A percentile compares a stretch with the other conserved stretches of the same genome.
Evolutionary conservation across 2,113 vertebrate species (phyloP).

Genomic region (Crypturellus undulatus): DNA sequence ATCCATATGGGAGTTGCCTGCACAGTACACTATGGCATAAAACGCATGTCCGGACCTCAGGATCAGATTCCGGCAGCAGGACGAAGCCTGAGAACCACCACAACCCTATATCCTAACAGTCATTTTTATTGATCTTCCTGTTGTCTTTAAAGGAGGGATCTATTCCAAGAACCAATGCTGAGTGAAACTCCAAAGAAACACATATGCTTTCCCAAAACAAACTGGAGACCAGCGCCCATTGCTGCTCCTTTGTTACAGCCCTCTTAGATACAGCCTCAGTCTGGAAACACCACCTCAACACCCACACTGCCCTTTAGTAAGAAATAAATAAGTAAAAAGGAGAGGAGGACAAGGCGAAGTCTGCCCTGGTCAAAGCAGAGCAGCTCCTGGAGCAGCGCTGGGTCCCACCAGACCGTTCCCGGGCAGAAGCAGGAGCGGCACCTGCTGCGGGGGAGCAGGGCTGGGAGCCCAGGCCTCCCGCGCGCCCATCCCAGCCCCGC

Average conservation of each 20-base stretch:
- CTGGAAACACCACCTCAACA: slow-evolving; percentile 67
- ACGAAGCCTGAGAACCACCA: not conserved
- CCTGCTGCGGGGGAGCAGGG: not conserved
- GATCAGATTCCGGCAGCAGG: not conserved
- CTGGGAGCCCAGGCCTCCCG: no score
- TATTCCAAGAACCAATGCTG: slow-evolving; percentile 75
- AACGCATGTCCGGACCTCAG: not conserved
- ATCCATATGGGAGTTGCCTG: not conserved
- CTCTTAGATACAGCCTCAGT: slow-evolving; percentile 56
- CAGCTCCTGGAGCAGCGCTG: not conserved
- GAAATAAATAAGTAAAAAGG: not conserved
- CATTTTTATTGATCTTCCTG: slow-evolving; percentile 75
- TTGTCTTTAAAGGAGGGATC: slow-evolving; percentile 72
- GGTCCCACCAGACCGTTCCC: not conserved
- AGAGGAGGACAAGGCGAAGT: not conserved
- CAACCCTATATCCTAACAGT: slow-evolving; percentile 67
- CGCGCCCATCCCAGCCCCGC: not conserved
- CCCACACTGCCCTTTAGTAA: slow-evolving; percentile 31
- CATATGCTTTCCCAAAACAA: slow-evolving; percentile 67
- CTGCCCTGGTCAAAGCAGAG: not conserved
- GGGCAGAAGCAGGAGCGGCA: not conserved
- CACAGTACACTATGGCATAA: not conserved
- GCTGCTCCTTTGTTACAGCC: slow-evolving; percentile 56
- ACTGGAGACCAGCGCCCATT: slow-evolving; percentile 63
- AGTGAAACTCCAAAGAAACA: slow-evolving; percentile 59